Evolutionary conservation across 1,140 invertebrate genomes (phyloP).

Genomic region (Neodiprion pinetum): DNA sequence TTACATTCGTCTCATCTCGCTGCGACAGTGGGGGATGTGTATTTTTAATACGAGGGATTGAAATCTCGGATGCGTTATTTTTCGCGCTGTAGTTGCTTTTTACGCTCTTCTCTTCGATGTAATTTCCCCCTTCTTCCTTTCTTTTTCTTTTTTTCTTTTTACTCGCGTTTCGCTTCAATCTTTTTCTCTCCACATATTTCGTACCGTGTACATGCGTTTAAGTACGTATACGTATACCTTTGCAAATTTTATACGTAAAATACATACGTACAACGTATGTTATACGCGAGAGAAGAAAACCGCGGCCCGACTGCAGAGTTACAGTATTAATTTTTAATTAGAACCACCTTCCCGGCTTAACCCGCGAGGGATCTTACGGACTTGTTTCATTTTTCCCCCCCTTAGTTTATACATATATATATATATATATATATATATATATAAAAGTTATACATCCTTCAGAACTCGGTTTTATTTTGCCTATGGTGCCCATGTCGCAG

Average conservation of each 20-base stretch:
- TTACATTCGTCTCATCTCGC: too few relatives aligned
- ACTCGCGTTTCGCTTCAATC: neutral
- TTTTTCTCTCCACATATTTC: neutral
- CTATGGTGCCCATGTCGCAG: neutral
- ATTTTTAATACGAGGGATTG: neutral
- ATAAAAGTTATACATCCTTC: neutral
- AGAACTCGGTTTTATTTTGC: neutral
- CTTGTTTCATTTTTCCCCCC: too few relatives aligned
- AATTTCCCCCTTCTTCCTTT: neutral
- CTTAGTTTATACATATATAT: too few relatives aligned
- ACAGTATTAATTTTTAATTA: slow-evolving; percentile 4
- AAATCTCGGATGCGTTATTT: neutral
- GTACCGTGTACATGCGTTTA: too few relatives aligned
- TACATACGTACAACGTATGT: too few relatives aligned
- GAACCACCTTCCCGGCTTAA: neutral
- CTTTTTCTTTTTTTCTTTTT: neutral
- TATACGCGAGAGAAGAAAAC: too few relatives aligned
- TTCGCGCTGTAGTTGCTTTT: neutral
- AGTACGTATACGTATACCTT: too few relatives aligned
- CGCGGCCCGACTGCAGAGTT: neutral
- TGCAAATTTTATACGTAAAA: too few relatives aligned
- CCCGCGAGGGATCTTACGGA: neutral
- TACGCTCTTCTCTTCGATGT: neutral
- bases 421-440: too few relatives aligned
- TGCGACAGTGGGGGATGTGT: neutral